phyloP scores from a whole-genome alignment of 2,113 vertebrate species.

The Oophaga pumilio region DNA sequence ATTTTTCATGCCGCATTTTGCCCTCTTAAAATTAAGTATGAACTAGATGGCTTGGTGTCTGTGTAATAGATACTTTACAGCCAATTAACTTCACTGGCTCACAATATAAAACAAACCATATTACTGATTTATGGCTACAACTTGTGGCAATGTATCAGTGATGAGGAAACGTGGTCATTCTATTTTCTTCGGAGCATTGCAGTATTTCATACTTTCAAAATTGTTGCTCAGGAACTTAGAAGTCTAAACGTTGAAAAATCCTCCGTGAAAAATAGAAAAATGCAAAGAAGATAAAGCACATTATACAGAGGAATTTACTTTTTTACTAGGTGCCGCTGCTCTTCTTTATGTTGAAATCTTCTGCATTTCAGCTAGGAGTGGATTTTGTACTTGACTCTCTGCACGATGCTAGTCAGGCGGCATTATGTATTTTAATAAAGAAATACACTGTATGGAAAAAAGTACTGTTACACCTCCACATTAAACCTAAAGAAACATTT shows the following conservation, averaged over 20 bases:
- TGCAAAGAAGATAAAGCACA: slow-evolving; percentile 18
- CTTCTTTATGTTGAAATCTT: not conserved
- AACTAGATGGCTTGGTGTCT: slow-evolving; percentile 30
- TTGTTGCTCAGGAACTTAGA: slow-evolving; percentile 43
- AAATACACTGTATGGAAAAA: no score
- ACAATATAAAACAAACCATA: slow-evolving; percentile 44
- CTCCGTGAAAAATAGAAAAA: slow-evolving; percentile 11
- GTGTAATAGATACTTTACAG: slow-evolving; percentile 52
- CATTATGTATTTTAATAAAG: not conserved
- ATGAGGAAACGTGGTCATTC: slow-evolving; percentile 28
- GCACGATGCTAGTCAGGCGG: not conserved
- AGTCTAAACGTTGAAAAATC: slow-evolving; percentile 28
- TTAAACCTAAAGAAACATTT: no score
- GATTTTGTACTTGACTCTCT: not conserved
- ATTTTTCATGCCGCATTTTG: slow-evolving; percentile 30
- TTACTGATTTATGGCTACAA: slow-evolving; percentile 35
- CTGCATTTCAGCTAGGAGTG: not conserved
- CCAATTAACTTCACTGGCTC: slow-evolving; percentile 55
- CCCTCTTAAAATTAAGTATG: slow-evolving; percentile 48
- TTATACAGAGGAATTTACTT: not conserved
- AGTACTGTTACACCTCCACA: no score
- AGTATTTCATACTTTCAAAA: slow-evolving; percentile 23
- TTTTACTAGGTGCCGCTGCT: not conserved
- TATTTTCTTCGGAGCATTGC: slow-evolving; percentile 31
- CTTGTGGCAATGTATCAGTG: slow-evolving; percentile 43